Conservation (phyloP, 2,113 vertebrate species). For the Podilymbus podiceps region DNA sequence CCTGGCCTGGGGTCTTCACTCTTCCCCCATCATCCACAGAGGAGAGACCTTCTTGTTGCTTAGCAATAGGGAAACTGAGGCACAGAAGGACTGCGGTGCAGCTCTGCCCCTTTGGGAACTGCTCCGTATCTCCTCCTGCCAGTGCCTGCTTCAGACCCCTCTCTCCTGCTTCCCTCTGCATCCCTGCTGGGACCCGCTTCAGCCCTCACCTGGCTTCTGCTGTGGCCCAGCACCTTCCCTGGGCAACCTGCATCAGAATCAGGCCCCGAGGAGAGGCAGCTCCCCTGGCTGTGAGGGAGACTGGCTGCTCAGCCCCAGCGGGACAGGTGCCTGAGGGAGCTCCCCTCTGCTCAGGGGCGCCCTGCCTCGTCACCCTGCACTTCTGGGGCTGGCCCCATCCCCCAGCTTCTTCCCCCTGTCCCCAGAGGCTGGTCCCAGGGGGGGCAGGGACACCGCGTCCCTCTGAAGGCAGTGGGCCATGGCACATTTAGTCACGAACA, state of each 20-base stretch:
- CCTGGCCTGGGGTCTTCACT: not conserved
- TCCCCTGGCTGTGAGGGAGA: no score
- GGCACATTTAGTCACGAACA: not conserved
- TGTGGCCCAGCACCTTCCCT: rapidly evolving
- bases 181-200: not conserved
- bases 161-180: not conserved
- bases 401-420: not conserved
- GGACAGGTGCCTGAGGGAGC: not conserved
- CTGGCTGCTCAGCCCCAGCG: not conserved
- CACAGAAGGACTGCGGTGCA: rapidly evolving
- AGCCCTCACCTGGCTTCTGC: not conserved
- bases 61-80: not conserved
- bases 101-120: not conserved
- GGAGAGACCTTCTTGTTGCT: not conserved
- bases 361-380: rapidly evolving
- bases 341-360: not conserved
- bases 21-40: not conserved
- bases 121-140: not conserved
- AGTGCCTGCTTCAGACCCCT: not conserved
- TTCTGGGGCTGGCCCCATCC: not conserved
- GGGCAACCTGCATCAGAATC: not conserved
- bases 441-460: not conserved
- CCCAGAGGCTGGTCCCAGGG: not conserved
- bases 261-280: not conserved
- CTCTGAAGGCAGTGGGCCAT: not conserved